Evolutionary conservation across 2,888 invertebrate species (phyloP), one percentile per base, ranked within the genome.

Genomic region (Pammene fasciana): DNA sequence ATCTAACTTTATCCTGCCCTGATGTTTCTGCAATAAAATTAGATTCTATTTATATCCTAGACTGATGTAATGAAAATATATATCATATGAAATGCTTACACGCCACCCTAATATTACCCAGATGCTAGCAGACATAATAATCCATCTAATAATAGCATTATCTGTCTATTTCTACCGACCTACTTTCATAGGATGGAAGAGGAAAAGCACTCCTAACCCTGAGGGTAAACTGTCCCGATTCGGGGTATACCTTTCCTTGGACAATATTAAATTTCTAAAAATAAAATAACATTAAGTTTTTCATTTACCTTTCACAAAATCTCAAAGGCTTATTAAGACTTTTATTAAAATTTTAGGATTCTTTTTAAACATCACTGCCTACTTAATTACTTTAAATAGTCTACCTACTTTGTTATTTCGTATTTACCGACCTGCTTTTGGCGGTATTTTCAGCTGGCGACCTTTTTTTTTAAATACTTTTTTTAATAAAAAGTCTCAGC

Each of bases 161-260:
- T 55, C 41, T 36, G 18, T 10, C 11, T 57, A 38, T 66, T 50
- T 66, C 5, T 50, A 26, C n/a, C 26, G 18, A 26, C 59, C 52
- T 68, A 68, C 38, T 46, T 59, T 54, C 26, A n/a, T 11, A 26
- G 59, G 54, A 55, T 48, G n/a, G n/a, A n/a, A n/a, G n/a, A n/a
- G n/a, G n/a, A 59, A 65, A 68, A 36, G 54, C 26, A 52, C 11
- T 56, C 26, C 45, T n/a, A 59, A 48, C 55, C 41, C 46, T 41
- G 26, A 60, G 65, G 57, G 65, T 59, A 46, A 13, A 16, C 41
- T n/a, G 41, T 7, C n/a, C 57, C 16, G 36, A 45, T 36, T 64
- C n/a, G 16, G 26, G 4, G 26, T 26, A 26, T 26, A 14, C 16
- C 8, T 60, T 13, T 26, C 36, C 64, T 64, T 52, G 57, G 16